These are phyloP conservation scores for Parambassis ranga DNA, from an alignment of 2,797 vertebrate genomes.

Conservation along the genomic window DNA sequence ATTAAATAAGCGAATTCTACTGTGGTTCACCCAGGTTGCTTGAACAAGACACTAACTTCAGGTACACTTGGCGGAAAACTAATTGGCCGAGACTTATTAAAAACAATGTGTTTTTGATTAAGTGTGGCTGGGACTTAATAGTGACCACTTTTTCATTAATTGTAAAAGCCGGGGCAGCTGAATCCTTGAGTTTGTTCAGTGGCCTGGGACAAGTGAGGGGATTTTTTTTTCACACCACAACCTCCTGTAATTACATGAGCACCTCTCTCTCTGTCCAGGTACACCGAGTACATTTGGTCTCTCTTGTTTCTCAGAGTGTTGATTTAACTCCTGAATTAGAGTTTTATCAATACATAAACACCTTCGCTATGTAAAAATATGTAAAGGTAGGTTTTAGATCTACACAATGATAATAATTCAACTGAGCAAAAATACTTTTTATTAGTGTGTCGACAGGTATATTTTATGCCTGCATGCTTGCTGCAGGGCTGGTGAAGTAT, in stretches of 20 bases:
- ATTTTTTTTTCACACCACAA: constrained; percentile 34
- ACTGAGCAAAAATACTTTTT: constrained; percentile 29
- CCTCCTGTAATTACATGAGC: constrained; percentile 45
- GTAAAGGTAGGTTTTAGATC: constrained; percentile 29
- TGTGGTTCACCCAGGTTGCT: constrained; percentile 30
- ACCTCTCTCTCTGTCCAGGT: constrained; percentile 25
- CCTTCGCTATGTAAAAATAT: constrained; percentile 32
- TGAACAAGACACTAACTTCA: constrained; percentile 37
- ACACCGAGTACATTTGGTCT: constrained; percentile 1
- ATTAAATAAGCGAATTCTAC: constrained; percentile 40
- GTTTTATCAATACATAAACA: constrained; percentile 10
- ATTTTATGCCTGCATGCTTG: constrained; percentile 1
- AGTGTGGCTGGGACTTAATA: constrained; percentile 17
- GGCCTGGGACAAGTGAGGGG: constrained; percentile 35
- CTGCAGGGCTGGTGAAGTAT: constrained; percentile 29
- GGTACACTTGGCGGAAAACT: constrained; percentile 44
- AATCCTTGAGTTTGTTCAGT: constrained; percentile 49
- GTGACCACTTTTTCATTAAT: constrained; percentile 42
- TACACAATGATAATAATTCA: constrained; percentile 54
- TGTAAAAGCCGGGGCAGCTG: constrained; percentile 14
- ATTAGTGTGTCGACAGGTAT: not conserved
- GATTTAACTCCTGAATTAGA: constrained; percentile 31
- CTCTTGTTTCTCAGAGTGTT: constrained; percentile 2
- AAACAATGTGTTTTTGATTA: constrained; percentile 57
- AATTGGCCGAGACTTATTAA: constrained; percentile 64